Percentiles rank a stretch among this genome's conserved stretches.
Conservation (phyloP, 2,888 invertebrate species). For the Pristionchus mayeri region DNA sequence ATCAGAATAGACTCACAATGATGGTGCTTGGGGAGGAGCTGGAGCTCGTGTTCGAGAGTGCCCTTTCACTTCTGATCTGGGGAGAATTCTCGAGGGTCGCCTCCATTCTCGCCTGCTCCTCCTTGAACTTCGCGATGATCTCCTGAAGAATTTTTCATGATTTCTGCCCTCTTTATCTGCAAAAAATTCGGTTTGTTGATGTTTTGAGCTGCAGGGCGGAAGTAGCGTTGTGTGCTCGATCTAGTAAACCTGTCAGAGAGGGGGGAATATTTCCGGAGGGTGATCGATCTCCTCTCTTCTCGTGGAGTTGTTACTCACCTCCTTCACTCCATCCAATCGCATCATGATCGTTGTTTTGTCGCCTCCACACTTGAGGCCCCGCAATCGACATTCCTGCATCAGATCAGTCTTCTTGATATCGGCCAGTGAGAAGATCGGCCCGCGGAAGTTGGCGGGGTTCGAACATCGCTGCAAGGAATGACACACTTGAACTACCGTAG, state of each 20-base stretch:
- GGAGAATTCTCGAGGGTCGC: not conserved
- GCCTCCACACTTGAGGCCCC: constrained; percentile 82
- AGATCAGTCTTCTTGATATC: constrained; percentile 86
- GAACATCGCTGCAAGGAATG: too few relatives aligned
- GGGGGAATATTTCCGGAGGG: not conserved
- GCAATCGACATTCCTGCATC: constrained; percentile 90
- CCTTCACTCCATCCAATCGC: constrained; percentile 7
- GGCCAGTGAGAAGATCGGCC: constrained; percentile 81
- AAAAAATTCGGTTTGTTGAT: too few relatives aligned
- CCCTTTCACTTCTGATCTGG: constrained; percentile 1
- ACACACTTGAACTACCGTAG: too few relatives aligned
- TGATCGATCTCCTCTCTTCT: not conserved
- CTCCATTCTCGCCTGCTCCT: not conserved
- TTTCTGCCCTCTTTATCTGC: not conserved
- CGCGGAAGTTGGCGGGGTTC: not conserved
- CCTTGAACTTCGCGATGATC: constrained; percentile 23
- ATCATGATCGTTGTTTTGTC: constrained; percentile 25
- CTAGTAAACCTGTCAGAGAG: not conserved
- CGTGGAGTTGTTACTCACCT: too few relatives aligned
- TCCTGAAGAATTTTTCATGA: not conserved
- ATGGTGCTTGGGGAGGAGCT: constrained; percentile 26
- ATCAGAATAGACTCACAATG: constrained; percentile 3
- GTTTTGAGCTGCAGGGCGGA: too few relatives aligned
- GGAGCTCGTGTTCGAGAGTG: constrained; percentile 42
- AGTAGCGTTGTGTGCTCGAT: too few relatives aligned